Evolutionary conservation across 2,888 invertebrate genomes (phyloP), one percentile per base, ranked within the genome.

Genomic region (Caenorhabditis zanzibari): DNA sequence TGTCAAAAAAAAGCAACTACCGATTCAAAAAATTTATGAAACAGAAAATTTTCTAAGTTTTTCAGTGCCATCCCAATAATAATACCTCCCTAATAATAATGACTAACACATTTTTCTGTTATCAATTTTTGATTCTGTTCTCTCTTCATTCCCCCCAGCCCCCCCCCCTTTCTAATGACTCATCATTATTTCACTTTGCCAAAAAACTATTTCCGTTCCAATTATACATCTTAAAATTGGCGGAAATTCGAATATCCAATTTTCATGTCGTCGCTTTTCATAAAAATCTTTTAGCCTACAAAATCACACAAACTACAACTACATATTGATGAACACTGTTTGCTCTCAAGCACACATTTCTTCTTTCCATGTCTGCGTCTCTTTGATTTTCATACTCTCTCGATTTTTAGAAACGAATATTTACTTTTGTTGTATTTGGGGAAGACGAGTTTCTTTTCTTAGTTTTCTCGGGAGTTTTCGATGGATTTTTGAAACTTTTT

Each of bases 261-360:
- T 16, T 41, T 35, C 7, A 41, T 14, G n/a, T n/a, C n/a, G n/a
- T n/a, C n/a, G n/a, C n/a, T n/a, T n/a, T n/a, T n/a, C n/a, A n/a
- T n/a, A n/a, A n/a, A n/a, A n/a, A n/a, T n/a, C n/a, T n/a, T n/a
- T n/a, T 22, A 24, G 5, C 24, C 24, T 26, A 47, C 54, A 49
- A 19, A 58, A 35, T 66, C 75, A 63, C 76, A 63, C n/a, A n/a
- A n/a, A n/a, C n/a, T n/a, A n/a, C n/a, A 32, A 63, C 76, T 76
- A 61, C 63, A 22, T n/a, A n/a, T n/a, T 44, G 26, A 19, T 58
- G 38, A 66, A 58, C 63, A 61, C 35, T 63, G 41, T 63, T 76
- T 63, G 41, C 75, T 56, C 75, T 38, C 69, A 24, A 24, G 9
- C 26, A 32, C 52, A 56, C 22, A 38, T 47, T 74, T 49, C 32